Percentiles rank a stretch among this genome's conserved stretches.
These are phyloP conservation scores for Acipenser ruthenus DNA, from an alignment of 2,797 vertebrate species.

Conservation along the genomic window DNA sequence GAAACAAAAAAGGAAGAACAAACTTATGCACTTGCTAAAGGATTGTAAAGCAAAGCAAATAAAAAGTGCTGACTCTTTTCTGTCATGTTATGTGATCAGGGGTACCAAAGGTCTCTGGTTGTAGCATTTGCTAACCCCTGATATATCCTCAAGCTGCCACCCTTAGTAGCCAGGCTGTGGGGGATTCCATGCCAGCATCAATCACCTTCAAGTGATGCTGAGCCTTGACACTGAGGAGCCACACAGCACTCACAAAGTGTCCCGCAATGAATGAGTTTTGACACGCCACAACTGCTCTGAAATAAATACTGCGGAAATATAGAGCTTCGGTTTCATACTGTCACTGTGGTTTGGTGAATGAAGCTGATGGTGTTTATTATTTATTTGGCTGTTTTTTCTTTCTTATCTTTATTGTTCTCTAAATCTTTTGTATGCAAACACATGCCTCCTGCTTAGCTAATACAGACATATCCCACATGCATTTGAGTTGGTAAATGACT, in stretches of 20 bases:
- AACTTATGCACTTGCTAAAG: too few relatives aligned
- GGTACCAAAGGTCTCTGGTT: constrained; percentile 26
- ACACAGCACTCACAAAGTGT: constrained; percentile 42
- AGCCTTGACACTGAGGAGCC: constrained; percentile 52
- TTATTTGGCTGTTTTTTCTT: too few relatives aligned
- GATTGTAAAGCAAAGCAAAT: background rate
- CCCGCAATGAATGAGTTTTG: constrained; percentile 59
- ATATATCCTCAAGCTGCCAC: constrained; percentile 47
- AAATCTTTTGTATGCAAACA: too few relatives aligned
- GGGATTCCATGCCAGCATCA: constrained; percentile 61
- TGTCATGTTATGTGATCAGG: constrained; percentile 37
- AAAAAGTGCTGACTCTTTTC: constrained; percentile 11
- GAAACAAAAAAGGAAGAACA: too few relatives aligned
- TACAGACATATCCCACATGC: constrained; percentile 22
- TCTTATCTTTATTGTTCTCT: too few relatives aligned
- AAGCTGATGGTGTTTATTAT: too few relatives aligned
- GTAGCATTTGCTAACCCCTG: constrained; percentile 37
- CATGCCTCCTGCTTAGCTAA: too few relatives aligned
- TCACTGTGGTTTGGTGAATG: too few relatives aligned
- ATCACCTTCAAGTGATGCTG: constrained; percentile 59
- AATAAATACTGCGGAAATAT: too few relatives aligned
- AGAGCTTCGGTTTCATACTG: too few relatives aligned
- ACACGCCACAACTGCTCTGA: constrained; percentile 43
- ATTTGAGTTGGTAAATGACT: constrained; percentile 49
- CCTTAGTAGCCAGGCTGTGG: constrained; percentile 41